These are phyloP conservation scores for Osmerus eperlanus DNA, from an alignment of 2,113 vertebrate genomes.

Conservation along the genomic window DNA sequence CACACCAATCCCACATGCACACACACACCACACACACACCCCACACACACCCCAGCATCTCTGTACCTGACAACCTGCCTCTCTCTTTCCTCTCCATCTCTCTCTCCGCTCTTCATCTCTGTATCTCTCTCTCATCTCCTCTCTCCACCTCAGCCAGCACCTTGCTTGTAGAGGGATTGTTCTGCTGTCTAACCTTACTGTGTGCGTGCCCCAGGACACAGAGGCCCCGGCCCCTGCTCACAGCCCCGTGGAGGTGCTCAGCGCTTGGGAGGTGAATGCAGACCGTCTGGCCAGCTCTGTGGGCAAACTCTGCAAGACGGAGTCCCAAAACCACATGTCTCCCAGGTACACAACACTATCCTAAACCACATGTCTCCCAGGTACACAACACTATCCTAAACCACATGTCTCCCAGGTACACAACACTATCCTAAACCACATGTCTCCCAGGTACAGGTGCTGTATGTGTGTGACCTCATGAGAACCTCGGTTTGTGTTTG, in stretches of 20 bases:
- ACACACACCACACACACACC: background rate
- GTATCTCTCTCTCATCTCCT: slow-evolving; percentile 1
- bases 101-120: slow-evolving; percentile 2
- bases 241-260: slow-evolving; percentile 52
- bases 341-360: slow-evolving; percentile 12
- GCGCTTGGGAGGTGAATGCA: slow-evolving; percentile 62
- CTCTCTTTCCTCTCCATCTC: background rate
- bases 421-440: slow-evolving; percentile 61
- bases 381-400: background rate
- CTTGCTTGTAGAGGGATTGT: background rate
- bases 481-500: background rate
- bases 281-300: slow-evolving; percentile 62
- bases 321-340: slow-evolving; percentile 70
- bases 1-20: background rate
- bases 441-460: slow-evolving; percentile 4
- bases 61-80: background rate
- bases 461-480: background rate
- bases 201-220: no score
- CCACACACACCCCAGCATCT: slow-evolving; percentile 7
- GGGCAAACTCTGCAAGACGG: slow-evolving; percentile 70
- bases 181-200: background rate
- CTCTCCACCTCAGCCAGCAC: background rate
- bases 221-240: slow-evolving; percentile 13
- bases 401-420: slow-evolving; percentile 15
- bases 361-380: slow-evolving; percentile 8